Conservation (phyloP, 2,113 vertebrate species). For the Verasper variegatus region DNA sequence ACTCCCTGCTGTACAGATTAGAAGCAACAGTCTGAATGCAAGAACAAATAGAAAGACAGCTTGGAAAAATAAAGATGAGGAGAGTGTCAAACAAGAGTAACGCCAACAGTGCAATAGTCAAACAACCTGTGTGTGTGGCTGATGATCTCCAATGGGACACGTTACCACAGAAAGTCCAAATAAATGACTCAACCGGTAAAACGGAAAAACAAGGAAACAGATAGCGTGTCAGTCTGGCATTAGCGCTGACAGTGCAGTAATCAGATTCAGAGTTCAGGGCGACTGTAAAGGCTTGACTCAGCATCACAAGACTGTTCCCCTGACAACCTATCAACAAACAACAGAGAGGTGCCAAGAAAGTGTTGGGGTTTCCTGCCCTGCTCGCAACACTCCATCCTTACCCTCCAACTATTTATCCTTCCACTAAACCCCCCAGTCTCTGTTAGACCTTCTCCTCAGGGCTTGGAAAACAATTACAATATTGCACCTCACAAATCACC, state of each 20-base stretch:
- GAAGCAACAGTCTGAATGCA: slow-evolving; percentile 9
- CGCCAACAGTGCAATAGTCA: slow-evolving; percentile 17
- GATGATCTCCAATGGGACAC: slow-evolving; percentile 24
- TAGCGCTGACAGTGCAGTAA: slow-evolving; percentile 33
- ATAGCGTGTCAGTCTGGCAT: slow-evolving; percentile 40
- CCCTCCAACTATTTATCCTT: slow-evolving; percentile 44
- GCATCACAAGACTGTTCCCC: slow-evolving; percentile 62
- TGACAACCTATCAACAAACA: slow-evolving; percentile 81
- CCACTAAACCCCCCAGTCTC: no score
- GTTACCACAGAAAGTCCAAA: slow-evolving; percentile 21
- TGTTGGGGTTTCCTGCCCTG: slow-evolving; percentile 66
- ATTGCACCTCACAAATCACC: no score
- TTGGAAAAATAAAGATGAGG: slow-evolving; percentile 21
- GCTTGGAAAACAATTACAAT: no score
- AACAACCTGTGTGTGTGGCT: slow-evolving; percentile 27
- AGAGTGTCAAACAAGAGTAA: not conserved
- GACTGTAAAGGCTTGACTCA: slow-evolving; percentile 51
- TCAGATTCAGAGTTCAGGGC: slow-evolving; percentile 40
- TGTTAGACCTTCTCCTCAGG: no score
- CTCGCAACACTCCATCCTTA: slow-evolving; percentile 35
- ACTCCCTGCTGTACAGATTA: slow-evolving; percentile 29
- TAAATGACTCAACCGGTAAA: slow-evolving; percentile 33
- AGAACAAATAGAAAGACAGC: not conserved
- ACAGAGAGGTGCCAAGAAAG: slow-evolving; percentile 54
- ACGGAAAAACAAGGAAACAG: slow-evolving; percentile 6